Conservation (phyloP, 2,113 vertebrate genomes). For the Cinclus mexicanus region DNA sequence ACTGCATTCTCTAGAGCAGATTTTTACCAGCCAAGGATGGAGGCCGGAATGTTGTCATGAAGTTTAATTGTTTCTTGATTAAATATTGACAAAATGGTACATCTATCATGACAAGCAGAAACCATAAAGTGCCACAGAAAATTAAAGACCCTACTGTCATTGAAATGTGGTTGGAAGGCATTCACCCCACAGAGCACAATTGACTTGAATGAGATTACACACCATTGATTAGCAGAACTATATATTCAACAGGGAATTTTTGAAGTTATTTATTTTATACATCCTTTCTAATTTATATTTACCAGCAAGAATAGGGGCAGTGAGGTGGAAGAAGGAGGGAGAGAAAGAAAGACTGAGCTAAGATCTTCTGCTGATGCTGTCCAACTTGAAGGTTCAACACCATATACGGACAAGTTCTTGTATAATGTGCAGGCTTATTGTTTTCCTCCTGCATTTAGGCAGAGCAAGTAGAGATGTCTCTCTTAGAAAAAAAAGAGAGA, state of each 20-base stretch:
- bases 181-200: constrained; percentile 33
- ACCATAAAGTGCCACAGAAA: constrained; percentile 67
- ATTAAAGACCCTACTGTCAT: constrained; percentile 63
- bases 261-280: constrained; percentile 7
- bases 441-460: not conserved
- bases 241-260: not conserved
- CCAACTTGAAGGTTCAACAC: not conserved
- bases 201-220: constrained; percentile 62
- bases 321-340: not conserved
- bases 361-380: not conserved
- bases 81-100: constrained; percentile 71
- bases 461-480: not conserved
- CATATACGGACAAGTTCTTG: not conserved
- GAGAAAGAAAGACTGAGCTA: not conserved
- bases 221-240: constrained; percentile 57
- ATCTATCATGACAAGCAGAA: constrained; percentile 51
- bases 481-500: not conserved
- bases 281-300: constrained; percentile 31
- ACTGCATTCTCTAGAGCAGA: not conserved
- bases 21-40: not conserved
- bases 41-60: constrained; percentile 54
- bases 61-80: constrained; percentile 75
- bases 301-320: not conserved
- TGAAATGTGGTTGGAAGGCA: constrained; percentile 18
- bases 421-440: not conserved